Conservation (phyloP, 2,888 invertebrate species). For the Pycnomerus fuliginosus region DNA sequence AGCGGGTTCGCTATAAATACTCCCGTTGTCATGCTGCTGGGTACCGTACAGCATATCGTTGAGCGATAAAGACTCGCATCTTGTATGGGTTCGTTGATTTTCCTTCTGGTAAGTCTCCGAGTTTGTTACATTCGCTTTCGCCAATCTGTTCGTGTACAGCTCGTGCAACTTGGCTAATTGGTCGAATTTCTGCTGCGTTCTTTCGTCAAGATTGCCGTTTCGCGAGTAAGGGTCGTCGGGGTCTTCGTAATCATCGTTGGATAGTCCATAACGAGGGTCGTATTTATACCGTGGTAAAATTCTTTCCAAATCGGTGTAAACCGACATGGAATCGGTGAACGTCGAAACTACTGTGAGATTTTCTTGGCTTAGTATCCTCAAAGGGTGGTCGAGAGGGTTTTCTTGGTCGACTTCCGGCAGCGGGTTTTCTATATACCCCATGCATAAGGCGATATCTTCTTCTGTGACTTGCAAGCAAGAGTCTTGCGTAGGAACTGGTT, state of each 20-base stretch:
- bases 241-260: conserved; percentile 58
- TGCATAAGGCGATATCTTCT: conserved; percentile 87
- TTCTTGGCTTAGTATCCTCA: conserved; percentile 86
- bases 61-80: conserved; percentile 66
- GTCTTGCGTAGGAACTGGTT: conserved; percentile 84
- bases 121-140: conserved; percentile 69
- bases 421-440: conserved; percentile 70
- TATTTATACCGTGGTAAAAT: conserved; percentile 64
- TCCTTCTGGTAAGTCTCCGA: conserved; percentile 61
- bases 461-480: conserved; percentile 88
- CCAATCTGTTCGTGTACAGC: conserved; percentile 75
- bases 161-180: conserved; percentile 80
- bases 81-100: conserved; percentile 55
- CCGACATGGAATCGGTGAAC: conserved; percentile 73
- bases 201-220: conserved; percentile 46
- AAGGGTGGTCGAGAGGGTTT: conserved; percentile 75
- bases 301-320: conserved; percentile 67
- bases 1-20: conserved; percentile 85
- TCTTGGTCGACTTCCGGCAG: conserved; percentile 72
- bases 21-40: conserved; percentile 64
- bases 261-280: conserved; percentile 59
- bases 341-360: conserved; percentile 89
- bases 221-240: conserved; percentile 48
- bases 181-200: conserved; percentile 66
- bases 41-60: conserved; percentile 67